Evolutionary conservation across 1,140 invertebrate species (phyloP).

Genomic region (Monomorium pharaonis): DNA sequence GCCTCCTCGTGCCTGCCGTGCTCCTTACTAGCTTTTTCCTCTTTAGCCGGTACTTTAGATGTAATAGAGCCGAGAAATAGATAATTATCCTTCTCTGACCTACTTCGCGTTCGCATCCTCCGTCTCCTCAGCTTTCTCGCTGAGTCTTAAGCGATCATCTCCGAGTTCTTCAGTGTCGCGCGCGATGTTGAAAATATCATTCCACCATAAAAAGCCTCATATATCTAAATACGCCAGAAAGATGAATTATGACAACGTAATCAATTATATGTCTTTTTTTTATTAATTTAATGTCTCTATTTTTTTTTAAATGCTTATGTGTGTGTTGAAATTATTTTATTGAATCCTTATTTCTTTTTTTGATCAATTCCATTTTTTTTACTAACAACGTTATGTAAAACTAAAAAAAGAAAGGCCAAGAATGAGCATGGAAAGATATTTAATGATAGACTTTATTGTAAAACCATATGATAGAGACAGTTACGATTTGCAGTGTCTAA

Average conservation of each 20-base stretch:
- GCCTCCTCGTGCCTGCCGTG: constrained; percentile 1
- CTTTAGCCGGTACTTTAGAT: constrained; percentile 50
- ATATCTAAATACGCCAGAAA: constrained; percentile 27
- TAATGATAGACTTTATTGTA: too few species aligned
- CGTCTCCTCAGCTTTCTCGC: constrained; percentile 20
- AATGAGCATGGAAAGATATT: too few species aligned
- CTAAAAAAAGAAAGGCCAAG: too few species aligned
- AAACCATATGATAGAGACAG: too few species aligned
- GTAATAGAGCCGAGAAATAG: constrained; percentile 60
- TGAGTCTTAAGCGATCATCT: constrained; percentile 55
- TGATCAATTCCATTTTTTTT: neutral
- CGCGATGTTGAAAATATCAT: constrained; percentile 26
- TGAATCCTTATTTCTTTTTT: neutral
- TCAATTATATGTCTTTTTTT: neutral
- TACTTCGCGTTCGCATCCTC: constrained; percentile 30
- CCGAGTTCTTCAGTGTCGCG: constrained; percentile 39
- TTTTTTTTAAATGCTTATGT: too few species aligned
- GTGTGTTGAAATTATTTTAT: neutral
- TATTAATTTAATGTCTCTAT: neutral
- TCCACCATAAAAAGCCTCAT: constrained; percentile 28
- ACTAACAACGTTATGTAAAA: neutral
- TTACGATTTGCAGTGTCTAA: too few species aligned
- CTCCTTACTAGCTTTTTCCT: constrained; percentile 56
- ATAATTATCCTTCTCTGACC: constrained; percentile 59
- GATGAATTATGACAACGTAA: constrained; percentile 33